Conservation (phyloP, 2,113 vertebrate species). For the Notothenia rossii region DNA sequence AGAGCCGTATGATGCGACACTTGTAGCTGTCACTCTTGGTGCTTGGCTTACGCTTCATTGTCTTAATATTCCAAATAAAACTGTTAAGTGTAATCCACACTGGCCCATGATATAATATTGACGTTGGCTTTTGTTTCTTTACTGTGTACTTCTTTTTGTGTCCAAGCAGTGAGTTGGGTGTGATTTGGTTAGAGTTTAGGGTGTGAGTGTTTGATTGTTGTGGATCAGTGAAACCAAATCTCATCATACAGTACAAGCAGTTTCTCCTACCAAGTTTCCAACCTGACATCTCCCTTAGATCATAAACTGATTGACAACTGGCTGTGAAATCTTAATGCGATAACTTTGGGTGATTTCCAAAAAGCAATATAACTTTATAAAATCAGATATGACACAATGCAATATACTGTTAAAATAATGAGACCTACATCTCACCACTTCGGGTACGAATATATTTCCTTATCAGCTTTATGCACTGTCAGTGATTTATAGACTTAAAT, state of each 20-base stretch:
- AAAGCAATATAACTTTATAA: background rate
- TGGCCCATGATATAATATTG: slow-evolving; percentile 62
- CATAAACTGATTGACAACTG: background rate
- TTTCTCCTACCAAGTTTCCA: background rate
- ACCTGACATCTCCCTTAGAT: background rate
- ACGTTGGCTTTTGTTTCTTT: slow-evolving; percentile 11
- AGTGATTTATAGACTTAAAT: too few relatives aligned
- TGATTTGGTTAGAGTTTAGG: slow-evolving; percentile 1
- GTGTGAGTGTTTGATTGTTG: background rate
- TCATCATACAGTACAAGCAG: background rate
- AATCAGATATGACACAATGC: background rate
- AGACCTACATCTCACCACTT: too few relatives aligned
- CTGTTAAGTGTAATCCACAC: slow-evolving; percentile 84
- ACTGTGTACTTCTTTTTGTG: background rate
- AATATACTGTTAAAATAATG: background rate
- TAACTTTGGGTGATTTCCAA: background rate
- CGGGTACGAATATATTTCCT: too few relatives aligned
- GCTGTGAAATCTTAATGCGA: background rate
- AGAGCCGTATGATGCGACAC: slow-evolving; percentile 82
- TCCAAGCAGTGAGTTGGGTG: background rate
- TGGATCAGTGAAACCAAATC: slow-evolving; percentile 4
- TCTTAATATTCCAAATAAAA: slow-evolving; percentile 90
- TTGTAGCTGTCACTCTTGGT: slow-evolving; percentile 87
- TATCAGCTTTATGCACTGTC: too few relatives aligned
- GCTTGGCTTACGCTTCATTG: slow-evolving; percentile 88